Conservation (phyloP, 2,888 invertebrate species). For the Lysandra bellargus region DNA sequence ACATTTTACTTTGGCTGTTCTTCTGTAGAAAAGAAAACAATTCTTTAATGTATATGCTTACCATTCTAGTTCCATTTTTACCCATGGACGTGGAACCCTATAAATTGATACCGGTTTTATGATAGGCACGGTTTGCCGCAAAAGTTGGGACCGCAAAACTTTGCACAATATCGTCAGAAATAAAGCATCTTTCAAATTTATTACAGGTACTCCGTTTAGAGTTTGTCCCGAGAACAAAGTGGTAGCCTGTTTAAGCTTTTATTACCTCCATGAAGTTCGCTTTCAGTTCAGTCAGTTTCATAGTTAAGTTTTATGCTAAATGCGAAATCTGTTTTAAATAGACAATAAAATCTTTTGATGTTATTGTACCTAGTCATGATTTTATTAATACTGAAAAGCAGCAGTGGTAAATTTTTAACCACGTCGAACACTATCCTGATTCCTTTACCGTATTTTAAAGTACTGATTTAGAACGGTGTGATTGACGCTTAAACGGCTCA, state of each 20-base stretch:
- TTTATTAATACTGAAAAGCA: no score
- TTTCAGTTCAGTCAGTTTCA: slow-evolving; percentile 38
- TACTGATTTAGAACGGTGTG: no score
- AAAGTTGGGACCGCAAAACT: slow-evolving; percentile 13
- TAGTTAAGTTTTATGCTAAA: neutral
- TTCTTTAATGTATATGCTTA: no score
- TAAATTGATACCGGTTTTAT: neutral
- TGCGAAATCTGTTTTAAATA: neutral
- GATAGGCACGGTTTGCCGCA: neutral
- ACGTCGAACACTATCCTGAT: no score
- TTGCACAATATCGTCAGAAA: slow-evolving; percentile 24
- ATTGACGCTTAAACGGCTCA: no score
- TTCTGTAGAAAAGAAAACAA: no score
- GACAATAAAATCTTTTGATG: neutral
- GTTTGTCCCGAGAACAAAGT: slow-evolving; percentile 42
- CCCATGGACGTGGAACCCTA: no score
- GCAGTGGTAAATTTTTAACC: no score
- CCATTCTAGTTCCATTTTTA: no score
- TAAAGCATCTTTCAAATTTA: slow-evolving; percentile 36
- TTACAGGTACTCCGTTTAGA: slow-evolving; percentile 38
- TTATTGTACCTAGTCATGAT: neutral
- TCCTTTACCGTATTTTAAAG: no score
- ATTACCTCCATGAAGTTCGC: slow-evolving; percentile 46
- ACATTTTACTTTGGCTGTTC: no score
- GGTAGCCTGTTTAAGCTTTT: slow-evolving; percentile 50